phyloP scores from a whole-genome alignment of 2,888 invertebrate species.

The Leucoptera coffeella region DNA sequence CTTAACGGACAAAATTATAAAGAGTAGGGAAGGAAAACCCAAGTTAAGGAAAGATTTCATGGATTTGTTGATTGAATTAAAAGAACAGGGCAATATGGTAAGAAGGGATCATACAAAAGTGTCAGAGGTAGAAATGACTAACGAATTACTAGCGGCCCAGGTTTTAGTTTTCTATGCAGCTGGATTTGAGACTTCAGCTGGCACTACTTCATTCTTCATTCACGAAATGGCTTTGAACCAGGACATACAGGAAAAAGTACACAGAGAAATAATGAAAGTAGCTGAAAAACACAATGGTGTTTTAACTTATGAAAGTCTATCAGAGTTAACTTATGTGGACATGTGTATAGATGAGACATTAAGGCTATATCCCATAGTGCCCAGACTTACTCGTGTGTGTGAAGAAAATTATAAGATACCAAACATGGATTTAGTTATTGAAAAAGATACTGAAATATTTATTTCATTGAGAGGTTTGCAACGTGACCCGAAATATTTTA shows the following conservation, averaged over 20 bases:
- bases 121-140: slow-evolving; percentile 12
- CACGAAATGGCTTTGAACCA: slow-evolving; percentile 24
- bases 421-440: slow-evolving; percentile 13
- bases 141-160: slow-evolving; percentile 17
- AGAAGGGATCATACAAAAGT: neutral
- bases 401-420: slow-evolving; percentile 13
- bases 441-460: slow-evolving; percentile 10
- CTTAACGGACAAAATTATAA: slow-evolving; percentile 6
- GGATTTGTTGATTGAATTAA: slow-evolving; percentile 8
- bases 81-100: slow-evolving; percentile 3
- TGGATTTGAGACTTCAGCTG: slow-evolving; percentile 42
- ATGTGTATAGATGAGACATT: slow-evolving; percentile 23
- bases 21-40: slow-evolving; percentile 4
- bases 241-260: slow-evolving; percentile 17
- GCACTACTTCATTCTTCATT: slow-evolving; percentile 24
- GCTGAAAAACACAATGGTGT: slow-evolving; percentile 11
- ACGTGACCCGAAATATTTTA: slow-evolving; percentile 8
- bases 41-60: slow-evolving; percentile 8
- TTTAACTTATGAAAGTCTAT: slow-evolving; percentile 21
- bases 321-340: slow-evolving; percentile 25
- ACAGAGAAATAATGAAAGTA: slow-evolving; percentile 19
- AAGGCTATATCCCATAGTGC: slow-evolving; percentile 18
- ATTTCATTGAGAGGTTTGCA: slow-evolving; percentile 11
- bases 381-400: slow-evolving; percentile 13
- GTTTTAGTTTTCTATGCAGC: slow-evolving; percentile 27